Conservation (phyloP, 2,888 invertebrate species). For the Sinelater perroti region DNA sequence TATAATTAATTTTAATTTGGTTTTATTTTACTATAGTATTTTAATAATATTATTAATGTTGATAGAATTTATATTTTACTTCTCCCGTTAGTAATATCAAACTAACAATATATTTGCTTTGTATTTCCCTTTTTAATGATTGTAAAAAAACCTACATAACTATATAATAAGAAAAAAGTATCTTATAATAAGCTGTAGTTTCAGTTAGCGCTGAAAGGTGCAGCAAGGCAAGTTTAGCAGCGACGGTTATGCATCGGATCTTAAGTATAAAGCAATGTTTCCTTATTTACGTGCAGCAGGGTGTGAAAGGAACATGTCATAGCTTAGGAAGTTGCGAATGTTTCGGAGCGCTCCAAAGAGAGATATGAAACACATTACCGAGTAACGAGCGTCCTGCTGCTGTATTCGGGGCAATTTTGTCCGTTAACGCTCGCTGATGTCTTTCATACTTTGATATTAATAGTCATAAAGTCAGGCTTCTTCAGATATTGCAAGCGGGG, state of each 20-base stretch:
- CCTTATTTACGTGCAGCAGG: slow-evolving; percentile 27
- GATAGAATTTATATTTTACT: too few relatives aligned
- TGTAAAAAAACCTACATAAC: too few relatives aligned
- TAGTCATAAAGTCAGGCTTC: slow-evolving; percentile 37
- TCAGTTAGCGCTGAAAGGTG: slow-evolving; percentile 1
- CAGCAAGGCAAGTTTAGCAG: too few relatives aligned
- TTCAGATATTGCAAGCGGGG: slow-evolving; percentile 28
- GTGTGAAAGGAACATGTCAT: slow-evolving; percentile 30
- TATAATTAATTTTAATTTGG: too few relatives aligned
- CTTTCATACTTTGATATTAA: slow-evolving; percentile 41
- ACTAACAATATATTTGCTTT: too few relatives aligned
- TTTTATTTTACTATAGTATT: too few relatives aligned
- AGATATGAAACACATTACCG: slow-evolving; percentile 37
- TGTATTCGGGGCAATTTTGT: slow-evolving; percentile 37
- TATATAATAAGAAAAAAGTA: too few relatives aligned
- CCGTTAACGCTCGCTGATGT: slow-evolving; percentile 39
- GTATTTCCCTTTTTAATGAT: too few relatives aligned
- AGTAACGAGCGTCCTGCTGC: slow-evolving; percentile 37
- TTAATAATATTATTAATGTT: too few relatives aligned
- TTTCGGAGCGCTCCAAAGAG: slow-evolving; percentile 28
- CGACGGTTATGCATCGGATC: slow-evolving; percentile 14
- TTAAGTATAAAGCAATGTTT: slow-evolving; percentile 28
- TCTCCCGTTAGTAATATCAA: too few relatives aligned
- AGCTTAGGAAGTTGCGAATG: slow-evolving; percentile 25
- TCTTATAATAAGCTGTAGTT: too few relatives aligned